Conservation (phyloP, 2,113 vertebrate genomes). For the Equus quagga region DNA sequence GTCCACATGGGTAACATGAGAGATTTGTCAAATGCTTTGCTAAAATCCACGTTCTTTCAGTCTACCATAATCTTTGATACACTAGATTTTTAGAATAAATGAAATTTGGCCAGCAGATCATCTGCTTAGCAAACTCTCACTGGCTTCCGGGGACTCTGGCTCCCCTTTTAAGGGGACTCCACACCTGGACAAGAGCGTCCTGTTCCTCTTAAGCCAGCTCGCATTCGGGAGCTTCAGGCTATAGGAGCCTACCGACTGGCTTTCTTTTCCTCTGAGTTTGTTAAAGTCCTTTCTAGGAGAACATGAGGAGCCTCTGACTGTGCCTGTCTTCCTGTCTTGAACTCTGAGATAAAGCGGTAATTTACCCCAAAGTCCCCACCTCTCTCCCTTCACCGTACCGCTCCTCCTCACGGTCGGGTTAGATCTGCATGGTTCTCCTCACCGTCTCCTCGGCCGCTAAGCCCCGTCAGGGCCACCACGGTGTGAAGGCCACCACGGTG, state of each 20-base stretch:
- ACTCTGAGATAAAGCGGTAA: background rate
- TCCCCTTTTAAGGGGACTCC: background rate
- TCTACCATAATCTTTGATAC: background rate
- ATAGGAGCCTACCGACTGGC: rapidly evolving
- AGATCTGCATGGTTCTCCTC: rapidly evolving
- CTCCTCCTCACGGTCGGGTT: background rate
- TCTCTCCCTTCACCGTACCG: background rate
- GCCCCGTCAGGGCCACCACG: no score
- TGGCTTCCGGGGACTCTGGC: background rate
- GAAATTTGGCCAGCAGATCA: background rate
- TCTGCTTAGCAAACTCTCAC: background rate
- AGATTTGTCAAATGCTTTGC: background rate
- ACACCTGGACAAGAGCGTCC: rapidly evolving
- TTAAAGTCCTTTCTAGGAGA: background rate
- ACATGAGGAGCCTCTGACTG: no score
- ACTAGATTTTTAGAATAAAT: background rate
- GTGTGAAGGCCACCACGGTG: background rate
- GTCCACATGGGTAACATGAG: background rate
- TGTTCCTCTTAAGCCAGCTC: rapidly evolving
- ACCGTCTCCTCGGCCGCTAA: rapidly evolving
- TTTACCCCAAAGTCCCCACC: background rate
- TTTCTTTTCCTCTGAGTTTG: background rate
- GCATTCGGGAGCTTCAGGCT: background rate
- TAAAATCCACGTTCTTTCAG: background rate
- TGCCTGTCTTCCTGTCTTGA: background rate